Conservation (phyloP, 2,113 vertebrate species). For the Stictonetta naevosa region DNA sequence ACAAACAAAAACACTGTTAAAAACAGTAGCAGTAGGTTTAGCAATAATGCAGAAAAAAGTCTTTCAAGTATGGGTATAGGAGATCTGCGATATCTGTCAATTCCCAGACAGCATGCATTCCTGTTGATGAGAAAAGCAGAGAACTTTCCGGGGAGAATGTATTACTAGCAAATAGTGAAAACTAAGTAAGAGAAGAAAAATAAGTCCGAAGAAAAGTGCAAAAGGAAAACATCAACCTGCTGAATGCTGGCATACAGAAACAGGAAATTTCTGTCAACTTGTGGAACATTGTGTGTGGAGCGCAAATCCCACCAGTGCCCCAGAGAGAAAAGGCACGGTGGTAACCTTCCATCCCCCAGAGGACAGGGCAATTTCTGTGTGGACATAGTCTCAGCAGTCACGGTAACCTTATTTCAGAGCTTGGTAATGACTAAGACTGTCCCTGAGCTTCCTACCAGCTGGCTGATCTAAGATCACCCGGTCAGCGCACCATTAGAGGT, state of each 20-base stretch:
- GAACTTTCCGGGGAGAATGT: background rate
- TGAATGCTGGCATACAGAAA: background rate
- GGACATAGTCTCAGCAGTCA: rapidly evolving
- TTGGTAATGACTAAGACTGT: background rate
- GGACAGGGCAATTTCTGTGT: background rate
- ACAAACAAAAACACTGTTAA: background rate
- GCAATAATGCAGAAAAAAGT: background rate
- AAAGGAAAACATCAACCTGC: background rate
- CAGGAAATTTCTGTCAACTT: background rate
- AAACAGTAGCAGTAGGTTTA: background rate
- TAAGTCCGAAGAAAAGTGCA: background rate
- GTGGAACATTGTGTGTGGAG: background rate
- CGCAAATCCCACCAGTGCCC: background rate
- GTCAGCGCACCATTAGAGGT: background rate
- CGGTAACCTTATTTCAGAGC: background rate
- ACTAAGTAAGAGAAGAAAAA: background rate
- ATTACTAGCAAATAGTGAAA: background rate
- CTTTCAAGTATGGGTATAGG: background rate
- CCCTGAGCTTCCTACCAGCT: background rate
- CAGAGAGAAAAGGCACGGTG: background rate
- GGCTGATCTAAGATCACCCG: background rate
- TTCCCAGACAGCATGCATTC: background rate
- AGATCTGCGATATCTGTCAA: background rate
- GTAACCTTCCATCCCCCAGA: background rate
- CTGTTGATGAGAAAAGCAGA: background rate